Conservation (phyloP, 2,113 vertebrate genomes). For the Progne subis region DNA sequence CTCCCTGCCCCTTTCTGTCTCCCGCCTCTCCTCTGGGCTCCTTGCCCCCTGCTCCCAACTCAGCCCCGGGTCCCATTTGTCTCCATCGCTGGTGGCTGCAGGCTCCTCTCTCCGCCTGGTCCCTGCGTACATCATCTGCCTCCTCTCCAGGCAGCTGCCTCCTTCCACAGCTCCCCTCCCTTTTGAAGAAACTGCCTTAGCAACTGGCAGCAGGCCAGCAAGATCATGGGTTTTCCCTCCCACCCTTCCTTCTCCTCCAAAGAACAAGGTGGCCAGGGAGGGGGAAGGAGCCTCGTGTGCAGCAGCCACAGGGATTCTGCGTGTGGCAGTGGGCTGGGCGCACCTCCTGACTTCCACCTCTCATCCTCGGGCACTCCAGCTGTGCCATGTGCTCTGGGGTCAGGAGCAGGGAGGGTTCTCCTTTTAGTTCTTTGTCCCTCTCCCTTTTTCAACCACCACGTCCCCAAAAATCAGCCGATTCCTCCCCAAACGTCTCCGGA, state of each 20-base stretch:
- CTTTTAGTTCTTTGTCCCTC: background rate
- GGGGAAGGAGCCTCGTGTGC: background rate
- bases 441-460: fast-evolving
- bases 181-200: conserved; percentile 11
- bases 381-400: fast-evolving
- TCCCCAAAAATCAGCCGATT: fast-evolving
- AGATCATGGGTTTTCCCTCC: conserved; percentile 17
- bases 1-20: background rate
- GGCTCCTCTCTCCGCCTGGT: background rate
- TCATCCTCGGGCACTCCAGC: background rate
- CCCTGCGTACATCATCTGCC: background rate
- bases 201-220: conserved; percentile 33
- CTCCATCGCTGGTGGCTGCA: background rate
- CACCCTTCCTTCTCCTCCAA: background rate
- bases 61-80: fast-evolving
- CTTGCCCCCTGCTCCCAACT: background rate
- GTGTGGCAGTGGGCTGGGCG: background rate
- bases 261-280: background rate
- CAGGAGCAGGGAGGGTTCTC: background rate
- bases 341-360: background rate
- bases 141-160: conserved; percentile 15
- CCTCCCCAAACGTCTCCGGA: background rate
- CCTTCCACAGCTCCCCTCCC: conserved; percentile 5
- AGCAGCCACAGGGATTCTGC: background rate
- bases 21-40: background rate